Evolutionary conservation across 2,888 invertebrate species (phyloP).

Genomic region (Druceiella hillmani): DNA sequence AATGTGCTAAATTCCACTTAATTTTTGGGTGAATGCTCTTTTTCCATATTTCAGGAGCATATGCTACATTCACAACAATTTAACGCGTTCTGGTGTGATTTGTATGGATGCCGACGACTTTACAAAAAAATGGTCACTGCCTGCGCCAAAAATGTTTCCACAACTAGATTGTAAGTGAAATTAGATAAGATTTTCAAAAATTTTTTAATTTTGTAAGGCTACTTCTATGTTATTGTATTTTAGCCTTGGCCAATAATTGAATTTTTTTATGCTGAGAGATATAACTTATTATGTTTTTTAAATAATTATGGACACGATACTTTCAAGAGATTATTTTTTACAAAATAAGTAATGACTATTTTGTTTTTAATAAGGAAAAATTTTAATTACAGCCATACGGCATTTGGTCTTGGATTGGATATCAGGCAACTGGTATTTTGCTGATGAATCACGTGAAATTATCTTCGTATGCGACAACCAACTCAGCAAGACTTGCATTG

Average conservation of each 20-base stretch:
- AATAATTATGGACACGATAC: no score
- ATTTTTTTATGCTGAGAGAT: no score
- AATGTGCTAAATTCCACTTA: no score
- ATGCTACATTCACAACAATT: slow-evolving; percentile 67
- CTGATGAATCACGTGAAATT: slow-evolving; percentile 62
- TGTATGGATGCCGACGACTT: slow-evolving; percentile 65
- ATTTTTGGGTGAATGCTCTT: background rate
- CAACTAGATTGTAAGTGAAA: slow-evolving; percentile 57
- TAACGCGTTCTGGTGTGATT: slow-evolving; percentile 50
- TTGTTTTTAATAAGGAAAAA: no score
- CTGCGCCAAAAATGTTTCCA: slow-evolving; percentile 56
- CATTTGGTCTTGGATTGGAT: slow-evolving; percentile 82
- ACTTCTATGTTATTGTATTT: no score
- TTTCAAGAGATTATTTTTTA: no score
- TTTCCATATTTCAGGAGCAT: slow-evolving; percentile 41
- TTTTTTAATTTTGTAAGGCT: slow-evolving; percentile 5
- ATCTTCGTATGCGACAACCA: slow-evolving; percentile 64
- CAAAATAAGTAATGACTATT: no score
- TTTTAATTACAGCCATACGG: slow-evolving; percentile 61
- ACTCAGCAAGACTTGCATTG: slow-evolving; percentile 58
- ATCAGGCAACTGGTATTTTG: slow-evolving; percentile 80
- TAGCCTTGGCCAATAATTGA: no score
- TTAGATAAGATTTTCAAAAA: no score
- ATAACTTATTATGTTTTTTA: no score
- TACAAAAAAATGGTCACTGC: slow-evolving; percentile 51